Evolutionary conservation across 2,888 invertebrate species (phyloP), one percentile per base, ranked within the genome.

Genomic region (Poecilus cupreus): DNA sequence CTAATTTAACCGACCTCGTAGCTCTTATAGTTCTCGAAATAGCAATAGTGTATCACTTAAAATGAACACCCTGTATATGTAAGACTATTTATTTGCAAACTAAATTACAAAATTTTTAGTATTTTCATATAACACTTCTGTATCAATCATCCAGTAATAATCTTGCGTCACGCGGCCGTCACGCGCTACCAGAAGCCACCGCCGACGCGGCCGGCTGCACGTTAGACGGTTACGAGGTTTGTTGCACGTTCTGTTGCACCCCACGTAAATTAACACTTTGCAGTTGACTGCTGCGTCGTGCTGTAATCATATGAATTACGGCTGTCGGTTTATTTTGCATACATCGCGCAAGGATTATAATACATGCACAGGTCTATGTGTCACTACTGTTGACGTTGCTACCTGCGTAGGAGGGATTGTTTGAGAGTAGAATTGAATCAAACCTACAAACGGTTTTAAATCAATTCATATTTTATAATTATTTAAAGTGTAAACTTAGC

Each of bases 201-300:
- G 10, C 13, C 46, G 13, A 46, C n/a, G 46, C 13, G 8, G 46
- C 8, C 46, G 13, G 46, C n/a, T 4, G 13, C n/a, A 46, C 46
- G 46, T 13, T 46, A 10, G 46, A 46, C 46, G 46, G 46, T 46
- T 46, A 3, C 46, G 46, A 46, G 3, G 46, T n/a, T n/a, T n/a
- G n/a, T 46, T 46, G 46, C 46, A 46, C n/a, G 46, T 46, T 22
- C 32, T 32, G 32, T 32, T 32, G 32, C 32, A 16, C 22, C 16
- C 20, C 22, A 54, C 20, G 54, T 13, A 54, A 54, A 54, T 54
- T 54, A 54, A 54, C 54, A 54, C 54, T 54, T 54, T 54, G 11
- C 3, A 54, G 16, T 54, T 54, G 54, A 54, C 20, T 54, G 16
- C 18, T 54, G 18, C 54, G 16, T 22, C 20, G 16, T 20, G 16